Evolutionary conservation across 2,113 vertebrate genomes (phyloP), one percentile per base, ranked within the genome.

Genomic region (Calidris pugnax): DNA sequence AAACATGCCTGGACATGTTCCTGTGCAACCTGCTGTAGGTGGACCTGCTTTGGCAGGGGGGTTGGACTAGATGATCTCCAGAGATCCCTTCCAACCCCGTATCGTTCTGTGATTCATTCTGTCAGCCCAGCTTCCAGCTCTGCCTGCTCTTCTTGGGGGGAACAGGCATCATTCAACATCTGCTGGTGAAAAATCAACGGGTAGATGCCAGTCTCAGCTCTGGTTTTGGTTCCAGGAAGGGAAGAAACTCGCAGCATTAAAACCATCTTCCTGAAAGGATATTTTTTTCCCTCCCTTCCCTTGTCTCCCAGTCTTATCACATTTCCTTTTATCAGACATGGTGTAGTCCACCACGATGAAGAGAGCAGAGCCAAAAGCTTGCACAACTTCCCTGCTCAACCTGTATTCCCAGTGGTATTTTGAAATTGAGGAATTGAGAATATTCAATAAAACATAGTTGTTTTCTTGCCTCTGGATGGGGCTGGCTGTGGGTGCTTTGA

Each of bases 111-210:
- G 15, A 30, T 55, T 55, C 53, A 18, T 55, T 55, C 27, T 30
- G 27, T 55, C 75, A 66, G 5, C n/a, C 27, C 17, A 32, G 21
- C 67, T 88, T 80, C 73, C 56, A 62, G 41, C 68, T 91, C 45
- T 64, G 5, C 27, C 59, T 48, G n/a, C 12, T 53, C 37, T 82
- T 75, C 22, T 4, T 41, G 26, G 10, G 24, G 9, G 9, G 8
- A 56, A 19, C 0, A 0, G 33, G 15, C 28, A 81, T 22, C 3
- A 1, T 60, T 68, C 56, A 47, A 0, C 5, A 1, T 72, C 67
- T 45, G 15, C 50, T 63, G 63, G 13, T 77, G 39, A 50, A 73
- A 87, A 88, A 37, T 5, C 10, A 28, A 16, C 0, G 0, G 28
- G 28, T 21, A 56, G 48, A 7, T 22, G 4, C 14, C 51, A 56